A percentile compares a stretch with the other conserved stretches of the same genome.
These are phyloP conservation scores for Rhinatrema bivittatum DNA, from an alignment of 2,797 vertebrate species.

Conservation along the genomic window DNA sequence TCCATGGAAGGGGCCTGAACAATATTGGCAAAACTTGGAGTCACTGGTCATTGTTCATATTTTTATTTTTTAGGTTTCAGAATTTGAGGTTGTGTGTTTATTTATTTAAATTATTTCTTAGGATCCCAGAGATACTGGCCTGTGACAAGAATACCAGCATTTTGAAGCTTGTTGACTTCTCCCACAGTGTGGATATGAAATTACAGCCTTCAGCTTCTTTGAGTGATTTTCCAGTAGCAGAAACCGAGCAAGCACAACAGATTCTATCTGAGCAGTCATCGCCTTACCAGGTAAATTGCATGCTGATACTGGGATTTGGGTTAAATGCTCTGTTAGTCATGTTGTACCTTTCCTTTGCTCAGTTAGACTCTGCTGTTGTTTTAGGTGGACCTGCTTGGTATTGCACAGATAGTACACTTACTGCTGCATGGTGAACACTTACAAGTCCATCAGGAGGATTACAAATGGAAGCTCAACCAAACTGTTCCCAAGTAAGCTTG, in stretches of 20 bases:
- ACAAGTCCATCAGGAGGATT: constrained; percentile 46
- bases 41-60: no score
- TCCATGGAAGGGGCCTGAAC: no score
- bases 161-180: constrained; percentile 62
- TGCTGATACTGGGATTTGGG: no score
- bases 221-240: constrained; percentile 45
- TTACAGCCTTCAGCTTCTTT: constrained; percentile 24
- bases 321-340: background rate
- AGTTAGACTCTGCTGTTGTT: constrained; percentile 33
- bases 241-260: constrained; percentile 46
- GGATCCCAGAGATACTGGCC: constrained; percentile 42
- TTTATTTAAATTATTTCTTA: no score
- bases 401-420: constrained; percentile 58
- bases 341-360: background rate
- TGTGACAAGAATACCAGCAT: constrained; percentile 27
- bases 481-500: constrained; percentile 49
- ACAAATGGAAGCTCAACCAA: constrained; percentile 48
- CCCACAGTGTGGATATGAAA: constrained; percentile 60
- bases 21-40: no score
- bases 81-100: no score
- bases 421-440: constrained; percentile 52
- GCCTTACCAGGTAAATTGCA: constrained; percentile 51
- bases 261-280: constrained; percentile 41
- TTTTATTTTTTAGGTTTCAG: no score
- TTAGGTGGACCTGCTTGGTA: constrained; percentile 62